phyloP scores from a whole-genome alignment of 2,888 invertebrate genomes.

The Cylloceria caligata region DNA sequence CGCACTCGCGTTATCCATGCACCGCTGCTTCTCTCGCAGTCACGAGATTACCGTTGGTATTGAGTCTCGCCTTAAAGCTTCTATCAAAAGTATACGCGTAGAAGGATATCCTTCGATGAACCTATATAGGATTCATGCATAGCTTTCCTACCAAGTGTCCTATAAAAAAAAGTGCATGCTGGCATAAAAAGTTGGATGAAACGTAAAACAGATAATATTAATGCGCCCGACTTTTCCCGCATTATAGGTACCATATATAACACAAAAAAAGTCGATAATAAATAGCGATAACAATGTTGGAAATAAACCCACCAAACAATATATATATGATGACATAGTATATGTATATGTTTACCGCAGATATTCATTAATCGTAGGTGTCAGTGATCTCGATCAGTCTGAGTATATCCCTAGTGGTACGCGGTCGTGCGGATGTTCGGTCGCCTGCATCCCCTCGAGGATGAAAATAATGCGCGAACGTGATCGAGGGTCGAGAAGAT shows the following conservation, averaged over 20 bases:
- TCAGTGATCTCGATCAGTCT: constrained; percentile 41
- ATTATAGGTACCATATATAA: background rate
- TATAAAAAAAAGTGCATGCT: too few species aligned
- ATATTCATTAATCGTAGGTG: constrained; percentile 47
- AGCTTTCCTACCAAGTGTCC: too few species aligned
- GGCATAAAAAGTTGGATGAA: too few species aligned
- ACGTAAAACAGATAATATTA: too few species aligned
- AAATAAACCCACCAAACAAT: background rate
- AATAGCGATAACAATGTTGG: background rate
- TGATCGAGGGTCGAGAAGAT: constrained; percentile 65
- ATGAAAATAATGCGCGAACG: constrained; percentile 66
- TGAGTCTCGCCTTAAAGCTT: too few species aligned
- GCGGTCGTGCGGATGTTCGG: constrained; percentile 48
- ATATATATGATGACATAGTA: background rate
- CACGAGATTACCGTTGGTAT: too few species aligned
- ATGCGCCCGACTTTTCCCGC: too few species aligned
- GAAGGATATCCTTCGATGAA: too few species aligned
- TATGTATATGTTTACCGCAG: background rate
- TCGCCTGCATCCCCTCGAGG: constrained; percentile 49
- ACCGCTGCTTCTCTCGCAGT: too few species aligned
- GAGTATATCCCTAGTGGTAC: constrained; percentile 1
- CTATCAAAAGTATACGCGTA: too few species aligned
- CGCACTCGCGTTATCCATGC: too few species aligned
- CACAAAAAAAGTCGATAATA: background rate
- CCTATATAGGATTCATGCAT: too few species aligned